Evolutionary conservation across 2,888 invertebrate genomes (phyloP).

Genomic region (Rambutsinella grinnellia): DNA sequence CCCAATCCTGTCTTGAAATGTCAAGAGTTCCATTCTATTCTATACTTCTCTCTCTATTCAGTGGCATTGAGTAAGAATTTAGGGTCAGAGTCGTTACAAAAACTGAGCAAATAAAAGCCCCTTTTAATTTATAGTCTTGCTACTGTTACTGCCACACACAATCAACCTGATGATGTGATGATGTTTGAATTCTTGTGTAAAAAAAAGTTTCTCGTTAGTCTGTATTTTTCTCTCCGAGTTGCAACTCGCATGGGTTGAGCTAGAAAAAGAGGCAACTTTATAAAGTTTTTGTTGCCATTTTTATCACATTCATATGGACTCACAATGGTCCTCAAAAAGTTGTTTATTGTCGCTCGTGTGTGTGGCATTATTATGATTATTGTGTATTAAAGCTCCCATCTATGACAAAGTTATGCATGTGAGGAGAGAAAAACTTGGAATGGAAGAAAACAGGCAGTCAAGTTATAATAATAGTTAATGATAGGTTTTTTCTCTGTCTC

Average conservation of each 20-base stretch:
- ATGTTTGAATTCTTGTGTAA: too few species aligned
- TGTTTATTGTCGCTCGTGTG: slow-evolving; percentile 45
- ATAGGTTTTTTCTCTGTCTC: slow-evolving; percentile 25
- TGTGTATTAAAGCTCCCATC: slow-evolving; percentile 4
- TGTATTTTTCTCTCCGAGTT: too few species aligned
- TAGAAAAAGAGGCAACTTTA: too few species aligned
- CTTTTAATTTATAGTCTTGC: too few species aligned
- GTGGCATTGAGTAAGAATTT: too few species aligned
- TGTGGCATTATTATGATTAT: slow-evolving; percentile 38
- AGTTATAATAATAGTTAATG: slow-evolving; percentile 47
- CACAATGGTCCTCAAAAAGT: too few species aligned
- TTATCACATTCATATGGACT: too few species aligned
- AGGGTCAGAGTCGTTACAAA: too few species aligned
- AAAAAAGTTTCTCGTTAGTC: too few species aligned
- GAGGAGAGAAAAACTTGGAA: background rate
- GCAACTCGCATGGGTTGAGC: too few species aligned
- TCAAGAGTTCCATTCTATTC: background rate
- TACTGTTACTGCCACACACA: background rate
- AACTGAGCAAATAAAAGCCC: too few species aligned
- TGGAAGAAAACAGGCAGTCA: slow-evolving; percentile 16
- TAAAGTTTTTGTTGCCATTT: too few species aligned
- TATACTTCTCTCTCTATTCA: background rate
- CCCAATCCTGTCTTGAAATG: slow-evolving; percentile 22
- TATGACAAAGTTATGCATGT: background rate
- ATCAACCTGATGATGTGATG: background rate